Evolutionary conservation across 2,113 vertebrate genomes (phyloP), one percentile per base, ranked within the genome.

Genomic region (Beaufortia kweichowensis): DNA sequence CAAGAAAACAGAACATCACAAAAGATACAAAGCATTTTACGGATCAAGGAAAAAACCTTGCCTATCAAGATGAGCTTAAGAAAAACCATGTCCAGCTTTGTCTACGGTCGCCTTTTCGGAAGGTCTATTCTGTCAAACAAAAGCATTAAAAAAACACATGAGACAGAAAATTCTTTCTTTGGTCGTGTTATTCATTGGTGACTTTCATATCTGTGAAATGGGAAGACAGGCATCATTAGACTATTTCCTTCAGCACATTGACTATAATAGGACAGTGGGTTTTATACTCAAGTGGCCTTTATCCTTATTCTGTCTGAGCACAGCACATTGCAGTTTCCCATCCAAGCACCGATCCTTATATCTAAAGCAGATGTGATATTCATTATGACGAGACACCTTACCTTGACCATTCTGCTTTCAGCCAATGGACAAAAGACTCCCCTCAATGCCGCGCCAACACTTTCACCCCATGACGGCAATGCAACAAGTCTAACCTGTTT

Each of bases 151-250:
- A n/a, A 87, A 89, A 82, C 84, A 85, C 59, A 68, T 76, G 9
- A 29, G 72, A 87, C 81, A 86, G 88, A 87, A 87, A 89, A 87
- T 87, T 86, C 78, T 78, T 76, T 84, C 85, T 19, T 82, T 46
- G 68, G 77, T 67, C 74, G 71, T 79, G 41, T 78, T 83, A 80
- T 86, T 91, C 86, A 86, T 56, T 83, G 79, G 75, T 85, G 87
- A 91, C 90, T 87, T 90, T 91, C 87, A 89, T 90, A 76, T 84
- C 86, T 84, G 79, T 84, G 81, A 83, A 89, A 84, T 90, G 84
- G 86, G 84, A 87, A 82, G 81, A 85, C 84, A 79, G 86, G 64
- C 78, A 78, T 86, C 89, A 88, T 88, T 86, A 87, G 86, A 87
- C 87, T 88, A 89, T 90, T 89, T 84, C 76, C 84, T 84, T 90